Evolutionary conservation across 2,113 vertebrate species (phyloP).

Genomic region (Tyrannus savana): DNA sequence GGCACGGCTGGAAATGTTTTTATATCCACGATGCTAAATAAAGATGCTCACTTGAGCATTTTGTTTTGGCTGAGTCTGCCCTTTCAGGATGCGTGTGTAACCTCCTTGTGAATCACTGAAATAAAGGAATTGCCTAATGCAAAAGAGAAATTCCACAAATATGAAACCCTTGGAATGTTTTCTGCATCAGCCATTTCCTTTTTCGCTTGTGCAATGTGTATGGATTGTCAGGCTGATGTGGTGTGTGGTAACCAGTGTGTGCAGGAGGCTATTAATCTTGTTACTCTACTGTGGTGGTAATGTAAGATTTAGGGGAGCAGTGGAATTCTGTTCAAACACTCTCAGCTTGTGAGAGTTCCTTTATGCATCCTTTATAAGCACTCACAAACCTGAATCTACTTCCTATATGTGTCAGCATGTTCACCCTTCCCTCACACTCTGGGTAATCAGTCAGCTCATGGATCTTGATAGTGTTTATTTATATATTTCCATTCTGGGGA

Average conservation of each 20-base stretch:
- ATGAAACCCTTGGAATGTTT: constrained; percentile 55
- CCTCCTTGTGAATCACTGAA: constrained; percentile 40
- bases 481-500: not conserved
- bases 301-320: not conserved
- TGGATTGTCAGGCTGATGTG: constrained; percentile 12
- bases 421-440: not conserved
- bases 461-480: not conserved
- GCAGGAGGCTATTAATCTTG: constrained; percentile 22
- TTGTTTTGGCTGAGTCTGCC: constrained; percentile 40
- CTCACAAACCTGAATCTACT: not conserved
- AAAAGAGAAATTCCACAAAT: constrained; percentile 52
- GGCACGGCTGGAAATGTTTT: constrained; percentile 5
- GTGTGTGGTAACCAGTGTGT: constrained; percentile 5
- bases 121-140: constrained; percentile 37
- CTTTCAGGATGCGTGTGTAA: constrained; percentile 32
- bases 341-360: not conserved
- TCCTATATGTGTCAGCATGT: not conserved
- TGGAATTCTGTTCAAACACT: not conserved
- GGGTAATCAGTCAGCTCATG: not conserved
- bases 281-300: not conserved
- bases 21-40: not conserved
- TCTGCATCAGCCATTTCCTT: constrained; percentile 59
- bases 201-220: not conserved
- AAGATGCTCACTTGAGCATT: constrained; percentile 25
- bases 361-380: not conserved